A percentile compares a stretch with the other conserved stretches of the same genome.
Conservation (phyloP, 2,113 vertebrate genomes). For the Larimichthys crocea region DNA sequence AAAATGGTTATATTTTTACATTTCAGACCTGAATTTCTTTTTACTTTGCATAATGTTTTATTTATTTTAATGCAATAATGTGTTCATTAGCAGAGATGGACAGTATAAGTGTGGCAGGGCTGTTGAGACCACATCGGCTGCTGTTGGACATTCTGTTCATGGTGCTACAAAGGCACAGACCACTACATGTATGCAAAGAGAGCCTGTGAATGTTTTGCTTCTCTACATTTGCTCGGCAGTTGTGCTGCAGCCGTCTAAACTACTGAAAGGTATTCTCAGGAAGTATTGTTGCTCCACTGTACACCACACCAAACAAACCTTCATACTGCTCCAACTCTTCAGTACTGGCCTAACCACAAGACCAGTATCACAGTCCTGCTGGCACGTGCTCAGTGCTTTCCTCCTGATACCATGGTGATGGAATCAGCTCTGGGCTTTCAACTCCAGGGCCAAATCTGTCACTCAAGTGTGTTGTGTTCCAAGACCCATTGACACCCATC, state of each 20-base stretch:
- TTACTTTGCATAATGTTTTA: background rate
- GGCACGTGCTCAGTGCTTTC: slow-evolving; percentile 48
- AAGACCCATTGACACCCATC: slow-evolving; percentile 70
- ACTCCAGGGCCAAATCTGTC: slow-evolving; percentile 58
- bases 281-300: background rate
- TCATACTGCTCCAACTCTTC: background rate
- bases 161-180: background rate
- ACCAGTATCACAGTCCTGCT: slow-evolving; percentile 34
- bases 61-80: background rate
- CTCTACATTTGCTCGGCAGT: background rate
- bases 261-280: background rate
- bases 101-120: background rate
- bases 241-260: slow-evolving; percentile 1
- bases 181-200: background rate
- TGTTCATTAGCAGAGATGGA: background rate
- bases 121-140: background rate
- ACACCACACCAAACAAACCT: background rate
- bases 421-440: slow-evolving; percentile 36
- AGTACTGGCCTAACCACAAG: background rate
- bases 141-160: background rate
- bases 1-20: background rate
- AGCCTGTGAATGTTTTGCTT: background rate
- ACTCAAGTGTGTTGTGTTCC: slow-evolving; percentile 58
- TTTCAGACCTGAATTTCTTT: background rate
- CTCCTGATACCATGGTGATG: slow-evolving; percentile 14